These are phyloP conservation scores for Neelides folsomi DNA, from an alignment of 2,888 invertebrate genomes.

Conservation along the genomic window DNA sequence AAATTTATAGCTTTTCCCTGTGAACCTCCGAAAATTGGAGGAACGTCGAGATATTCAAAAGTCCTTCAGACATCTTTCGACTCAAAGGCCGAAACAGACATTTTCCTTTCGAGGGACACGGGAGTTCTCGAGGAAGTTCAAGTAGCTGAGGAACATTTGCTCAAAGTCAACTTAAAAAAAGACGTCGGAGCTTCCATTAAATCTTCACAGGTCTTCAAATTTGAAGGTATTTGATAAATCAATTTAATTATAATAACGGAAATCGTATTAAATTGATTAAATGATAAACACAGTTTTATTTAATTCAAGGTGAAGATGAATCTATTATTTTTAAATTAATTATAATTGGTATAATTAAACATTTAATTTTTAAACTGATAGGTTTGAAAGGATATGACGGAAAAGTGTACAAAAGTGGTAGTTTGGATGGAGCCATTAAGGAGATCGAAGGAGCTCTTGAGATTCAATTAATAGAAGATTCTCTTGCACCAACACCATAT, in stretches of 20 bases:
- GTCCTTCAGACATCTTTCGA: slow-evolving; percentile 23
- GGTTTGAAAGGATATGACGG: slow-evolving; percentile 19
- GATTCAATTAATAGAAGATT: slow-evolving; percentile 19
- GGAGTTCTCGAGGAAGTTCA: slow-evolving; percentile 31
- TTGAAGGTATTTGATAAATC: slow-evolving; percentile 31
- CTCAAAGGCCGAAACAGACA: slow-evolving; percentile 26
- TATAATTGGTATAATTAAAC: neutral
- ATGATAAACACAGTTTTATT: too few relatives aligned
- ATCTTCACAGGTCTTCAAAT: slow-evolving; percentile 39
- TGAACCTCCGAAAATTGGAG: slow-evolving; percentile 18
- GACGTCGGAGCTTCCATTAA: slow-evolving; percentile 43
- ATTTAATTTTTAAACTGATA: slow-evolving; percentile 1
- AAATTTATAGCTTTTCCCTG: slow-evolving; percentile 46
- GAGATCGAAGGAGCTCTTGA: slow-evolving; percentile 28
- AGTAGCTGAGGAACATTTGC: slow-evolving; percentile 39
- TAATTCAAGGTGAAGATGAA: too few relatives aligned
- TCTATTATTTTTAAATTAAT: too few relatives aligned
- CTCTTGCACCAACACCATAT: slow-evolving; percentile 21
- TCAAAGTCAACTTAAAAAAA: slow-evolving; percentile 40
- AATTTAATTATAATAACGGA: neutral
- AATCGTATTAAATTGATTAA: too few relatives aligned
- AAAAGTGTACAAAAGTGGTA: slow-evolving; percentile 23
- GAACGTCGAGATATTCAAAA: slow-evolving; percentile 18
- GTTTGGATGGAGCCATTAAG: slow-evolving; percentile 32
- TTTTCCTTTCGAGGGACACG: slow-evolving; percentile 29